Conservation (phyloP, 2,797 vertebrate genomes). For the Dermochelys coriacea region DNA sequence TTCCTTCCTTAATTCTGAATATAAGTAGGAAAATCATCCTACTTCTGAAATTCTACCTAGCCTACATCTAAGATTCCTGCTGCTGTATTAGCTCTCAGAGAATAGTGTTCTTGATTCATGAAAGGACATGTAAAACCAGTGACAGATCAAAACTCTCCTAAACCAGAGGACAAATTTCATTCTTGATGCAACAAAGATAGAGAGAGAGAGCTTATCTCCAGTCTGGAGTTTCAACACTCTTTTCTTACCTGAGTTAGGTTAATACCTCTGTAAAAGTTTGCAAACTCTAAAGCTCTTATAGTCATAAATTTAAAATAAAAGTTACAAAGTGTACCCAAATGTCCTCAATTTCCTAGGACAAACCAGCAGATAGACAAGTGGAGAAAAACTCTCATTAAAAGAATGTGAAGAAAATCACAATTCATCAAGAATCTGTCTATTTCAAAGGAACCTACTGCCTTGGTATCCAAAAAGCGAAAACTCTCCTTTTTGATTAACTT, state of each 20-base stretch:
- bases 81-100: background rate
- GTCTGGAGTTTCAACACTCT: background rate
- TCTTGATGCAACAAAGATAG: background rate
- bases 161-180: background rate
- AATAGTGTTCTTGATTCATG: background rate
- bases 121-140: too few species aligned
- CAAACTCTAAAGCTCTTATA: background rate
- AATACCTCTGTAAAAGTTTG: background rate
- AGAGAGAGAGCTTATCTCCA: background rate
- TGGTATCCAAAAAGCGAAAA: background rate
- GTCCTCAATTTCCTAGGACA: background rate
- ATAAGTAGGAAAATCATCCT: too few species aligned
- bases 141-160: background rate
- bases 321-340: background rate
- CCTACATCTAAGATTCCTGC: background rate
- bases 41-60: background rate
- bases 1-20: background rate
- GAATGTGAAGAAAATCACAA: background rate
- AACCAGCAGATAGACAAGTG: background rate
- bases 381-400: background rate
- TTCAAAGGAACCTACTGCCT: background rate
- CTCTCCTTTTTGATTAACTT: background rate
- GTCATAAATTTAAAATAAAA: background rate
- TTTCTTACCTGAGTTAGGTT: background rate
- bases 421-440: background rate